Conservation (phyloP, 2,888 invertebrate genomes). For the Bellardia bayeri region DNA sequence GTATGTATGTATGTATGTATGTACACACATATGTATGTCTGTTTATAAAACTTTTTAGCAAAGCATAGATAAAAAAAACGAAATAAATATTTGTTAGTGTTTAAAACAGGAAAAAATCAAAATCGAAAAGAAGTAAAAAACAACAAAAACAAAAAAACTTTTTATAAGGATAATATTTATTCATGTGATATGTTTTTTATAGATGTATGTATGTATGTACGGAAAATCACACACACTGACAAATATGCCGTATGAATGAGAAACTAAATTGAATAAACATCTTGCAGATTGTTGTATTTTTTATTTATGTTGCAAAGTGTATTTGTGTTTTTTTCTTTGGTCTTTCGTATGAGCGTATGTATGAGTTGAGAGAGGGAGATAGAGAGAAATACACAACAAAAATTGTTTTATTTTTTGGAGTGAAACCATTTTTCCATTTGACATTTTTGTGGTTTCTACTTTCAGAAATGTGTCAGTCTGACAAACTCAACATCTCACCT, state of each 20-base stretch:
- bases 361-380: not conserved
- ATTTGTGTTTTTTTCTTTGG: not conserved
- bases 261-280: slow-evolving; percentile 34
- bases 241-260: slow-evolving; percentile 15
- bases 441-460: slow-evolving; percentile 56
- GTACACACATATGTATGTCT: too few relatives aligned
- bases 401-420: slow-evolving; percentile 7
- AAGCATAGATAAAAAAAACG: slow-evolving; percentile 74
- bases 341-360: not conserved
- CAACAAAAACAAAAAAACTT: slow-evolving; percentile 41
- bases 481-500: slow-evolving; percentile 23
- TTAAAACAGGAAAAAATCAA: not conserved
- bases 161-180: slow-evolving; percentile 63
- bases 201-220: not conserved
- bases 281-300: slow-evolving; percentile 16
- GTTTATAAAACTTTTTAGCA: slow-evolving; percentile 1
- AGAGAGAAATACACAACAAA: not conserved
- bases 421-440: slow-evolving; percentile 45
- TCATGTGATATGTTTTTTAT: slow-evolving; percentile 47
- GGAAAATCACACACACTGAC: not conserved
- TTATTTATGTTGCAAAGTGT: slow-evolving; percentile 4
- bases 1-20: too few relatives aligned
- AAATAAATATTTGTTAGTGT: slow-evolving; percentile 25
- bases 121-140: slow-evolving; percentile 9
- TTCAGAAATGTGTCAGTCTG: slow-evolving; percentile 38